Base-by-base conservation (phyloP, 2,888 invertebrate genomes). In the Oegoconia quadripuncta region DNA sequence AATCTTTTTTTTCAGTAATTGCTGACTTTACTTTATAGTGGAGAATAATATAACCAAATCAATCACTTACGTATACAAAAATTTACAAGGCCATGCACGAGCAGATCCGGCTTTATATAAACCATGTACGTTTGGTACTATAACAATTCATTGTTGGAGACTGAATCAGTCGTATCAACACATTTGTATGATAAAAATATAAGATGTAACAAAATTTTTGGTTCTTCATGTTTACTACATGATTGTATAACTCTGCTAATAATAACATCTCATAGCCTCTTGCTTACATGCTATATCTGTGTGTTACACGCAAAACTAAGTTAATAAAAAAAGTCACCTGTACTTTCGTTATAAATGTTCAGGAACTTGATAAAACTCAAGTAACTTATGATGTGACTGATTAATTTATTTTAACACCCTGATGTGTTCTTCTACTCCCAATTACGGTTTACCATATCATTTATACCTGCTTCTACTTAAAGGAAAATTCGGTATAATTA, bases 221-320 rank as follows among this genome's bases (percentile, higher is more conserved):
- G 56, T 53, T 53, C 42, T 26, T 44, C 42, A 36, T 44, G 42
- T 23, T 23, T 23, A 31, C 32, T 46, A 44, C 16, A 33, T 13
- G 25, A 7, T 15, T 8, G 20, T 43, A 39, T 36, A 47, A 51
- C 29, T 46, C 39, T 42, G 47, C 46, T 42, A 36, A 52, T 42
- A 56, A 55, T 44, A 59, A 55, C 47, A 43, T 48, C 52, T 59
- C 55, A 64, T 67, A 67, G 67, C 67, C 67, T 69, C 69, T 63
- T 52, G 44, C 53, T 62, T 59, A 63, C 40, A 50, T 40, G 47
- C 54, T 62, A 60, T 41, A 39, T 43, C 32, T 44, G 15, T 22
- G 11, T 36, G 11, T 13, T 25, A 25, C 9, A 23, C 7, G 26
- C 14, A 27, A 5, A 27, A 23, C 9, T 23, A 9, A 23, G 3